Conservation (phyloP, 1,140 invertebrate species). For the Solen grandis region DNA sequence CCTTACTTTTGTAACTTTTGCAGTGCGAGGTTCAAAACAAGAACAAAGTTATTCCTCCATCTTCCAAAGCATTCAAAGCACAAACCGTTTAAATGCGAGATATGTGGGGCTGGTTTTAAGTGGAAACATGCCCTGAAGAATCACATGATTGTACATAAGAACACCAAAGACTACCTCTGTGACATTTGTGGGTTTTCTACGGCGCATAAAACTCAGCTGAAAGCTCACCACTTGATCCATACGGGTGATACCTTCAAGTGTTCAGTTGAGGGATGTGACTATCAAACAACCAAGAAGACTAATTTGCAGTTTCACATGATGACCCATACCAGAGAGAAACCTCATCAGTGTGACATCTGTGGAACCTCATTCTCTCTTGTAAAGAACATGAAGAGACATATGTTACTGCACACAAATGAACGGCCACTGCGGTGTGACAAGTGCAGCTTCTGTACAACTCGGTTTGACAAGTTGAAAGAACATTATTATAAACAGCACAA, state of each 20-base stretch:
- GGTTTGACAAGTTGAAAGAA: conserved; percentile 84
- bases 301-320: conserved; percentile 80
- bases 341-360: conserved; percentile 85
- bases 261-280: conserved; percentile 81
- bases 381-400: conserved; percentile 76
- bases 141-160: conserved; percentile 83
- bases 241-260: conserved; percentile 83
- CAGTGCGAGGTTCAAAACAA: conserved; percentile 82
- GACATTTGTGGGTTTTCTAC: conserved; percentile 84
- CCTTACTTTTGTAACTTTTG: conserved; percentile 84
- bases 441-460: conserved; percentile 82
- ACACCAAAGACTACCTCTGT: conserved; percentile 83
- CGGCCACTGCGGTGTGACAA: conserved; percentile 69
- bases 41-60: conserved; percentile 82
- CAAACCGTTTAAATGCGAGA: conserved; percentile 83
- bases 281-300: conserved; percentile 81
- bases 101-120: conserved; percentile 84
- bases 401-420: conserved; percentile 69
- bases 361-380: conserved; percentile 79
- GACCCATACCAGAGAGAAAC: conserved; percentile 84
- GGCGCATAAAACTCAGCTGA: conserved; percentile 84
- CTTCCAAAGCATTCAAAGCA: conserved; percentile 83
- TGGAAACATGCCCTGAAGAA: conserved; percentile 83
- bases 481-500: conserved; percentile 78
- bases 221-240: conserved; percentile 83